These are phyloP conservation scores for Actinernus sp. DNA, from an alignment of 92 coral and sea anemone genomes.

Conservation along the genomic window DNA sequence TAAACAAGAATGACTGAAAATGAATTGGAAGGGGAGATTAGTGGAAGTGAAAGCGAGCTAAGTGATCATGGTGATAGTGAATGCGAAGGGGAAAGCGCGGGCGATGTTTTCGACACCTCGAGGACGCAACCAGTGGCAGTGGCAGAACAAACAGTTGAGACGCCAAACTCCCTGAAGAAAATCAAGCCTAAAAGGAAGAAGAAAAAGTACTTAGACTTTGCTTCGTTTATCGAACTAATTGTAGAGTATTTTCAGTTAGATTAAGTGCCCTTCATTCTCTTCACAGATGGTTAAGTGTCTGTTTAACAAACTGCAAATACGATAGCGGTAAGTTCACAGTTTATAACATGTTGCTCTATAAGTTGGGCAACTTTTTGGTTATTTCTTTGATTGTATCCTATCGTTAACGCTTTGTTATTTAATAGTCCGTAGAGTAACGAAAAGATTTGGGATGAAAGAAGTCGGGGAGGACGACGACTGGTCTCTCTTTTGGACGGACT, in stretches of 20 bases:
- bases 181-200: constrained; percentile 86
- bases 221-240: neutral
- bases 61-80: constrained; percentile 81
- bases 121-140: constrained; percentile 25
- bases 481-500: constrained; percentile 96
- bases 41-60: constrained; percentile 79
- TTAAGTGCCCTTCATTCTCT: neutral
- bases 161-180: constrained; percentile 74
- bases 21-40: constrained; percentile 86
- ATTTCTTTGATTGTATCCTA: neutral
- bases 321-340: constrained; percentile 86
- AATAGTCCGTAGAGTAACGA: constrained; percentile 92
- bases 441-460: constrained; percentile 96
- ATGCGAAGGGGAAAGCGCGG: constrained; percentile 90
- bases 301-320: constrained; percentile 93
- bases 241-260: neutral
- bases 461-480: constrained; percentile 99
- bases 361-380: neutral
- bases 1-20: constrained; percentile 77
- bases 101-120: constrained; percentile 47
- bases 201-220: constrained; percentile 64
- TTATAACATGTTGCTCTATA: neutral
- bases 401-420: too few relatives aligned
- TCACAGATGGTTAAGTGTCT: constrained; percentile 89
- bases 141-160: constrained; percentile 39